Percentiles rank a stretch among this genome's conserved stretches.
These are phyloP conservation scores for Sphecodes monilicornis DNA, from an alignment of 2,888 invertebrate species.

Conservation along the genomic window DNA sequence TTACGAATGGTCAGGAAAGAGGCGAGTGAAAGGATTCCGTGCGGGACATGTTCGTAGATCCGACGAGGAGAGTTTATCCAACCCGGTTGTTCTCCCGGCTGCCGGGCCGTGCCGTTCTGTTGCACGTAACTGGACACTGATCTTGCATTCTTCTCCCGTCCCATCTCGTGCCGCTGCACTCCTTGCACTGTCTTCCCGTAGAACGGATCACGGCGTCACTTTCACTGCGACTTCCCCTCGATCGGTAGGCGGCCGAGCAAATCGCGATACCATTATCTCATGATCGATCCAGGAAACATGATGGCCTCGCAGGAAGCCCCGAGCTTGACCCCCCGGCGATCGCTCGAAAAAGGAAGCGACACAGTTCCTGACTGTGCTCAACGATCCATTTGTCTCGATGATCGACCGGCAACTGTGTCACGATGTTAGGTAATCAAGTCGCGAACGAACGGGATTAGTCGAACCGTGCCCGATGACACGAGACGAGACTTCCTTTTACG, in stretches of 20 bases:
- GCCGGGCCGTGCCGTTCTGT: slow-evolving; percentile 28
- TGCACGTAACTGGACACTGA: slow-evolving; percentile 75
- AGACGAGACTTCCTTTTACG: not conserved
- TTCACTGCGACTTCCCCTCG: slow-evolving; percentile 72
- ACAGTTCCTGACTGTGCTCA: not conserved
- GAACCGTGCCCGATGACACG: not conserved
- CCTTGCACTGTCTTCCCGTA: slow-evolving; percentile 41
- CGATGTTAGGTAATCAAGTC: slow-evolving; percentile 33
- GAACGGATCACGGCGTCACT: slow-evolving; percentile 66
- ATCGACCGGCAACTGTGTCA: slow-evolving; percentile 29
- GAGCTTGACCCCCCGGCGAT: not conserved
- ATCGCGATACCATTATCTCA: slow-evolving; percentile 28
- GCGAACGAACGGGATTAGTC: not conserved
- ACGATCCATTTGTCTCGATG: slow-evolving; percentile 20
- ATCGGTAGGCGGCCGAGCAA: not conserved
- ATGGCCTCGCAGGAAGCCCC: not conserved
- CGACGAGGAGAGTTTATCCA: slow-evolving; percentile 39
- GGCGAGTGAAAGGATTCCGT: slow-evolving; percentile 67
- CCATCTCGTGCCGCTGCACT: not conserved
- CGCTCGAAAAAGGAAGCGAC: slow-evolving; percentile 18
- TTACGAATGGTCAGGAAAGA: slow-evolving; percentile 54
- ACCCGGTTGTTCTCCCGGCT: slow-evolving; percentile 23
- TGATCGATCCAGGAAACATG: slow-evolving; percentile 33
- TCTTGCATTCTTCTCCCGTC: slow-evolving; percentile 65
- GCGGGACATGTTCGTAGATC: slow-evolving; percentile 37